These are phyloP conservation scores for Albula glossodonta DNA, from an alignment of 2,113 vertebrate genomes.

Conservation along the genomic window DNA sequence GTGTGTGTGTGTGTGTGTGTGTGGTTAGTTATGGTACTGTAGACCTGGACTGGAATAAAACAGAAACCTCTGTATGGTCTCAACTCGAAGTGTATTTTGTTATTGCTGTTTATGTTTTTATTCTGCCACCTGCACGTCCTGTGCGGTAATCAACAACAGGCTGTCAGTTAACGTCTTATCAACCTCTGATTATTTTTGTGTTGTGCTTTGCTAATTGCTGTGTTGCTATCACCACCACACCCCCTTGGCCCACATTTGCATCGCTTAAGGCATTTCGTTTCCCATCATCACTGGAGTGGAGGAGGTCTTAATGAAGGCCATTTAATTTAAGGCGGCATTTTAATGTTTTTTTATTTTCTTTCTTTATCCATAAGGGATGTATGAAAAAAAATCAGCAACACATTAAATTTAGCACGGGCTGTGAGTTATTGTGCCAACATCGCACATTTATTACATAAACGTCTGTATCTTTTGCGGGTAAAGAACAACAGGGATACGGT, in stretches of 20 bases:
- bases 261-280: neutral
- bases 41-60: neutral
- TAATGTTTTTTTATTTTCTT: neutral
- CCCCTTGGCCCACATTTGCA: neutral
- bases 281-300: neutral
- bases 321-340: neutral
- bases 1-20: neutral
- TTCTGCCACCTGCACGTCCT: neutral
- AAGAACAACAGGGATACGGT: neutral
- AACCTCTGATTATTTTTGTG: neutral
- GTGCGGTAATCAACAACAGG: neutral
- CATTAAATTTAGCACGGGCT: neutral
- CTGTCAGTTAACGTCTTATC: slow-evolving; percentile 1
- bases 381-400: neutral
- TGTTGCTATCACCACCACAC: neutral
- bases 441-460: neutral
- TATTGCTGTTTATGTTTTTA: neutral
- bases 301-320: neutral
- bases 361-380: neutral
- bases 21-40: neutral
- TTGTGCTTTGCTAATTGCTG: neutral
- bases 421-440: neutral
- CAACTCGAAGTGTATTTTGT: neutral
- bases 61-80: neutral
- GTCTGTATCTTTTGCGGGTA: neutral